Conservation (phyloP, 2,888 invertebrate genomes). For the Apodemia mormo region DNA sequence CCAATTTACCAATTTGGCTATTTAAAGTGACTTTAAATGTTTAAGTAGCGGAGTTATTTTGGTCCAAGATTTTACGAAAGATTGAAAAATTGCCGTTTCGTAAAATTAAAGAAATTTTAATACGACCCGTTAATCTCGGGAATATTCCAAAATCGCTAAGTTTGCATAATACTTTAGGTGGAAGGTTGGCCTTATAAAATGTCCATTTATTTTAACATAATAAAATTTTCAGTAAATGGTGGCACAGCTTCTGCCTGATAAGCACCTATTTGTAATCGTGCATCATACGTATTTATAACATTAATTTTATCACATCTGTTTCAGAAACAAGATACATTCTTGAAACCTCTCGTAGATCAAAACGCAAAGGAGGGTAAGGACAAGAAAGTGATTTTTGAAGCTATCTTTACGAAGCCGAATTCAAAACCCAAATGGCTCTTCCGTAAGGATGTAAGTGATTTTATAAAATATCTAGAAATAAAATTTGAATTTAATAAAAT, state of each 20-base stretch:
- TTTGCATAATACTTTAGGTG: not conserved
- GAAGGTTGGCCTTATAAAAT: not conserved
- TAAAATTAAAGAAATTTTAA: not conserved
- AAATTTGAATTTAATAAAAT: too few species aligned
- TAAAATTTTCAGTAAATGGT: slow-evolving; percentile 26
- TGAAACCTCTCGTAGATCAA: slow-evolving; percentile 96
- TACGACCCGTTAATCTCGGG: not conserved
- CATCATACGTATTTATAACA: not conserved
- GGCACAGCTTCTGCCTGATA: slow-evolving; percentile 72
- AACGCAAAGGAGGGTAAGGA: slow-evolving; percentile 97
- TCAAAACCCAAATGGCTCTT: slow-evolving; percentile 95
- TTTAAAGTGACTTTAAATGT: not conserved
- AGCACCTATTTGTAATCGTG: slow-evolving; percentile 58
- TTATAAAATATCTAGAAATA: too few species aligned
- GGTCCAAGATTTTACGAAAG: not conserved
- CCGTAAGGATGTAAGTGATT: slow-evolving; percentile 92
- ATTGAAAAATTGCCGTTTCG: not conserved
- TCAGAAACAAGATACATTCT: slow-evolving; percentile 96
- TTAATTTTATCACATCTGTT: slow-evolving; percentile 42
- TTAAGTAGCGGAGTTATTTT: not conserved
- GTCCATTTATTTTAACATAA: not conserved
- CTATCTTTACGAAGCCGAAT: slow-evolving; percentile 98
- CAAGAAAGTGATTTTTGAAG: slow-evolving; percentile 96
- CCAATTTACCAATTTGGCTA: not conserved
- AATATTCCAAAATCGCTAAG: not conserved